Evolutionary conservation across 2,113 vertebrate genomes (phyloP), one percentile per base, ranked within the genome.

Genomic region (Lichenostomus cassidix): DNA sequence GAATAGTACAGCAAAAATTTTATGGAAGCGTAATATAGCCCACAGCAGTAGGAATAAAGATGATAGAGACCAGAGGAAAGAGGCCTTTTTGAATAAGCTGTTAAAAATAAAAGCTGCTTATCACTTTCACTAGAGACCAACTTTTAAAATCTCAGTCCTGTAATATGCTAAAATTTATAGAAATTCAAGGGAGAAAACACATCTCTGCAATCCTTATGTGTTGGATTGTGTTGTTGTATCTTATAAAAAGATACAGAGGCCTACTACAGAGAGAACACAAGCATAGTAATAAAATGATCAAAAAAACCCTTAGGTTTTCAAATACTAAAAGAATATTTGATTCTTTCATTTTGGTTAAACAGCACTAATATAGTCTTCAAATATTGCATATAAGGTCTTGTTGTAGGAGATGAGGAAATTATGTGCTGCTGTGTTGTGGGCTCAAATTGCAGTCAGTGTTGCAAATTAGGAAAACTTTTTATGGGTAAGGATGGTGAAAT

Each of bases 291-390:
- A 46, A 77, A 93, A 44, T 25, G 6, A 46, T 12, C 1, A n/a
- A n/a, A 46, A 52, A 0, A 1, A 2, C 2, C 2, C 5, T 39
- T 35, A 28, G 41, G 16, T 52, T 47, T 69, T 68, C 37, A 74
- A 64, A 41, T 74, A 35, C 29, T 79, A 37, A 33, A 23, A 79
- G 16, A 79, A 11, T 39, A 33, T 80, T 42, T 68, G 1, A 21
- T 55, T 85, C 9, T 71, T 58, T 70, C 28, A 44, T 60, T 81
- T 70, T 29, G 7, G 33, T 62, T 84, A 75, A 82, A 39, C 29
- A 31, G 67, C 0, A 0, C 17, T 28, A 17, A 8, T 22, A 16
- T 15, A 37, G 6, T 53, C 31, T 70, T 70, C 42, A 87, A 59
- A 46, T 82, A 17, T 15, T 62, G 3, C 15, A 21, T 59, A 21